Percentiles rank a stretch among this genome's conserved stretches.
Evolutionary conservation across 2,113 vertebrate genomes (phyloP).

Genomic region (Hymenochirus boettgeri): DNA sequence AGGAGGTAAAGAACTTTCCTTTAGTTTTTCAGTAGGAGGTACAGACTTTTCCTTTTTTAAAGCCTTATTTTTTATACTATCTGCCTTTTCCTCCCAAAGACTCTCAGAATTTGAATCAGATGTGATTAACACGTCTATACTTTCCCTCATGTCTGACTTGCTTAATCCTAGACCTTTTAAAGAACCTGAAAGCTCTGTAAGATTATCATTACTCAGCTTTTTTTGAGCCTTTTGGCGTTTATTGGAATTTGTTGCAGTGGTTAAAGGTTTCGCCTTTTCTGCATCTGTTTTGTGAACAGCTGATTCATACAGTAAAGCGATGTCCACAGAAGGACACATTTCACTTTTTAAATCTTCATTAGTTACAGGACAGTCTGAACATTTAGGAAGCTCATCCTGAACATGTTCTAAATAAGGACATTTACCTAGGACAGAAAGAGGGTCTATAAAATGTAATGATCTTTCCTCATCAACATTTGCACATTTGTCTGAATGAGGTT

Average conservation of each 20-base stretch:
- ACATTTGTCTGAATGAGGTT: background rate
- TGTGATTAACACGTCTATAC: background rate
- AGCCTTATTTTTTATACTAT: too few species aligned
- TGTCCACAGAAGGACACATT: background rate
- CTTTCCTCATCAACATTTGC: too few species aligned
- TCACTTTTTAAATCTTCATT: background rate
- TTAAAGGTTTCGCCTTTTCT: background rate
- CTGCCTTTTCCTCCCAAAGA: background rate
- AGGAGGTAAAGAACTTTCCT: too few species aligned
- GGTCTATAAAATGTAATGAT: background rate
- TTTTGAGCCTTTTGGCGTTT: slow-evolving; percentile 56
- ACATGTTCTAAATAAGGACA: slow-evolving; percentile 21
- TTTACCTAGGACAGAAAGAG: background rate
- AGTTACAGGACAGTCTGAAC: background rate
- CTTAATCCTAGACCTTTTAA: too few species aligned
- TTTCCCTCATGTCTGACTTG: slow-evolving; percentile 15
- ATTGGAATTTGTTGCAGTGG: slow-evolving; percentile 7
- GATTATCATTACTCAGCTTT: background rate
- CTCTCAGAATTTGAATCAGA: too few species aligned
- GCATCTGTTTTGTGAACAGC: too few species aligned
- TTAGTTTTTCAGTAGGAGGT: background rate
- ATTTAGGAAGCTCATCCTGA: background rate
- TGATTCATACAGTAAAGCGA: background rate
- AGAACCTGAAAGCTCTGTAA: too few species aligned
- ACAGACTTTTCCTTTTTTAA: background rate